Evolutionary conservation across 2,797 vertebrate genomes (phyloP).

Genomic region (Crax fasciolata): DNA sequence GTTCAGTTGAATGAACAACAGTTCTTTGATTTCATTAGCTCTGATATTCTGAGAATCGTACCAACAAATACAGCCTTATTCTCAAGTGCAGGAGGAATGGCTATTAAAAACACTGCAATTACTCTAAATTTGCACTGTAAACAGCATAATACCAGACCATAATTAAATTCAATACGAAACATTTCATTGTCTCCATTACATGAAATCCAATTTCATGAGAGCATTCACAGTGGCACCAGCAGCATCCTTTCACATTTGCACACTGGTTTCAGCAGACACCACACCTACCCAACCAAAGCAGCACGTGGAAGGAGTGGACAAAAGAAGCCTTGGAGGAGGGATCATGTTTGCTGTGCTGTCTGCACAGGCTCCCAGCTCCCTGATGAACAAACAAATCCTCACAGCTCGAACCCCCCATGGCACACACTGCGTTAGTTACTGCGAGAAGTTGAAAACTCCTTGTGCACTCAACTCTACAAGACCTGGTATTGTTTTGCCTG

Average conservation of each 20-base stretch:
- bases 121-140: constrained; percentile 45
- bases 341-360: not conserved
- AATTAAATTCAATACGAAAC: constrained; percentile 37
- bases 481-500: not conserved
- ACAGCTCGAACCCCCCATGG: not conserved
- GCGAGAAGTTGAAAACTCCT: not conserved
- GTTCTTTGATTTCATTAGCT: constrained; percentile 21
- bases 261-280: not conserved
- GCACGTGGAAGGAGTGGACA: not conserved
- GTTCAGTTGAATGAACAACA: not conserved
- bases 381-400: not conserved
- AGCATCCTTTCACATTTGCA: not conserved
- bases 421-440: constrained; percentile 5
- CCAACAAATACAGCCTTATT: not conserved
- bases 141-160: not conserved
- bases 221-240: not conserved
- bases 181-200: constrained; percentile 18
- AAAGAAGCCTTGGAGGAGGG: not conserved
- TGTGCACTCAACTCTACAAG: not conserved
- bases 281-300: not conserved
- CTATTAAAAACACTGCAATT: constrained; percentile 18
- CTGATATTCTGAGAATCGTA: not conserved
- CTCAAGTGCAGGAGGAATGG: not conserved
- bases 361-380: not conserved
- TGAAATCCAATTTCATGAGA: constrained; percentile 5